phyloP scores from a whole-genome alignment of 2,888 invertebrate species.

The Pardosa pseudoannulata region DNA sequence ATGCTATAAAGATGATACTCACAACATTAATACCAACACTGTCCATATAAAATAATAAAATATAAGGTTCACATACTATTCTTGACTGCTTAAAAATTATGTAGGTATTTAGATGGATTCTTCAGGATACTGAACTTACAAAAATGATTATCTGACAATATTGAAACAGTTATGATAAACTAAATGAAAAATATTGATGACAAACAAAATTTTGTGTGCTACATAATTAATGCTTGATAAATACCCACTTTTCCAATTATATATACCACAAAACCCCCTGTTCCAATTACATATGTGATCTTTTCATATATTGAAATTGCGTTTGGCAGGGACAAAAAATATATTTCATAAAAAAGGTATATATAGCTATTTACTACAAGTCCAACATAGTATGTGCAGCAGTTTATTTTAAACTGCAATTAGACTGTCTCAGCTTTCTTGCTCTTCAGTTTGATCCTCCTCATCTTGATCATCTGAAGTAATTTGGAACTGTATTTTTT shows the following conservation, averaged over 20 bases:
- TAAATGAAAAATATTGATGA: no score
- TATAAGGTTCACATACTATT: background rate
- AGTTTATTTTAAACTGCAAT: constrained; percentile 23
- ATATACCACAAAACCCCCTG: background rate
- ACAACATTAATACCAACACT: background rate
- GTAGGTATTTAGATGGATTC: background rate
- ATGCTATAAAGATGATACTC: background rate
- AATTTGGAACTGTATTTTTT: constrained; percentile 79
- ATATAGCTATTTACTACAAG: constrained; percentile 1
- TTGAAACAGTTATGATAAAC: no score
- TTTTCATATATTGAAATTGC: background rate
- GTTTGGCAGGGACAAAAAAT: constrained; percentile 20
- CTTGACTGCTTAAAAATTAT: background rate
- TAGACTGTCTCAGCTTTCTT: constrained; percentile 24
- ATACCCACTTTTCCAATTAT: background rate
- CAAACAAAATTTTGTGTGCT: no score
- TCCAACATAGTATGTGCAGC: constrained; percentile 28
- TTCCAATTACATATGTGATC: background rate
- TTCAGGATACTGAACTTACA: no score
- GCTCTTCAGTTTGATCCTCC: constrained; percentile 46
- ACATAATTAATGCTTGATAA: no score
- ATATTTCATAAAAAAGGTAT: constrained; percentile 11
- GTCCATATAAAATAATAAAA: background rate
- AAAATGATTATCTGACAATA: no score
- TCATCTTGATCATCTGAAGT: constrained; percentile 90